Evolutionary conservation across 2,888 invertebrate genomes (phyloP).

Genomic region (Leucophenga montana): DNA sequence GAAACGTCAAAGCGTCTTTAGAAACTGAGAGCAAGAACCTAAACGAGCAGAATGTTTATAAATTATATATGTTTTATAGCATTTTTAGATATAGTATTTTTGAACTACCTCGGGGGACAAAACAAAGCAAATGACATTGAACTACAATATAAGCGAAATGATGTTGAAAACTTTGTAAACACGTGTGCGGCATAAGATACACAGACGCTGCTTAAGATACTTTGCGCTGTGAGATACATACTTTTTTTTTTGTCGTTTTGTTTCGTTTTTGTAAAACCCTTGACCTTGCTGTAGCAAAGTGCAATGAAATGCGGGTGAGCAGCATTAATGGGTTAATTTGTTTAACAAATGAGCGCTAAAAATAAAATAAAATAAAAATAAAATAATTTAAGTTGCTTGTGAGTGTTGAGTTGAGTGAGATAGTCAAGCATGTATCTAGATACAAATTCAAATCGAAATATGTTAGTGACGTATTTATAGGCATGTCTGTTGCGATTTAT

Average conservation of each 20-base stretch:
- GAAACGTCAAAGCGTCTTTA: background rate
- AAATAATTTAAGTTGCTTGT: background rate
- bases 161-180: background rate
- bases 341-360: background rate
- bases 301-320: background rate
- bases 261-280: constrained; percentile 29
- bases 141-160: background rate
- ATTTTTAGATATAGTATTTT: background rate
- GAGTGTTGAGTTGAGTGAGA: background rate
- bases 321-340: constrained; percentile 3
- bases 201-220: no score
- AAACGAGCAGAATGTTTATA: no score
- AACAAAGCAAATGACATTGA: background rate
- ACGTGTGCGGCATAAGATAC: background rate
- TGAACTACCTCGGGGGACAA: background rate
- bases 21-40: background rate
- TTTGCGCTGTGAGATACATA: background rate
- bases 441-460: background rate
- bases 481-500: background rate
- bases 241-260: constrained; percentile 11
- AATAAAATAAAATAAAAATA: background rate
- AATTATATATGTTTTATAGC: no score
- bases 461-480: background rate
- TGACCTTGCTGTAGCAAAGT: constrained; percentile 9
- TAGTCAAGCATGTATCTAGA: background rate